These are phyloP conservation scores for Dexiosoma caninum DNA, from an alignment of 2,888 invertebrate genomes.

Conservation along the genomic window DNA sequence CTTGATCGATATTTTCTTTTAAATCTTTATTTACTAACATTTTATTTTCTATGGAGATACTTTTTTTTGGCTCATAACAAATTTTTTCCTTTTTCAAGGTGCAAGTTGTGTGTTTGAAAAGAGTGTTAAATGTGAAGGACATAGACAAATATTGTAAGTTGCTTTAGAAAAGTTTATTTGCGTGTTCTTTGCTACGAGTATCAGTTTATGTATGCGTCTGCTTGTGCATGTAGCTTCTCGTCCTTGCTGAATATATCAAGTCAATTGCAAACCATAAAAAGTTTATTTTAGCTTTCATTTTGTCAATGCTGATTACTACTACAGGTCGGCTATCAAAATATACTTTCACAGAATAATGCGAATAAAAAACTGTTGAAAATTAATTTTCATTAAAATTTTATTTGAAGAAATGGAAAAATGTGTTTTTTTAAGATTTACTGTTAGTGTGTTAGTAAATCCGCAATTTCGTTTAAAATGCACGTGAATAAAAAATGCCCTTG, in stretches of 20 bases:
- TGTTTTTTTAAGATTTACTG: no score
- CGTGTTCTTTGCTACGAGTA: background rate
- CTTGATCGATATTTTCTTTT: no score
- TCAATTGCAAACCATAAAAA: conserved; percentile 24
- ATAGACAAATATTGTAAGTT: conserved; percentile 20
- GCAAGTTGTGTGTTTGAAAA: conserved; percentile 25
- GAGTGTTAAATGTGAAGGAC: conserved; percentile 52
- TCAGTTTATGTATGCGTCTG: background rate
- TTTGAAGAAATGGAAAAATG: background rate
- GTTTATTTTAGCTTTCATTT: background rate
- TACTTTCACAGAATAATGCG: background rate
- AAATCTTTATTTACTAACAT: background rate
- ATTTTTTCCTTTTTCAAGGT: conserved; percentile 18
- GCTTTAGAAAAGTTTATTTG: conserved; percentile 1
- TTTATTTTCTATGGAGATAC: background rate
- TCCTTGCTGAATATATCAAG: conserved; percentile 8
- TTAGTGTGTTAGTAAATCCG: background rate
- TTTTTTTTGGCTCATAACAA: background rate
- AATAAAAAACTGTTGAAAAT: background rate
- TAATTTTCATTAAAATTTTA: background rate
- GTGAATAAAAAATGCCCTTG: background rate
- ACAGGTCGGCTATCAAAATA: conserved; percentile 26
- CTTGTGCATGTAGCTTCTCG: background rate
- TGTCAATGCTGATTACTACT: background rate
- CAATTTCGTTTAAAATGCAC: background rate